Evolutionary conservation across 2,797 vertebrate genomes (phyloP).

Genomic region (Gadopsis bispinosus): DNA sequence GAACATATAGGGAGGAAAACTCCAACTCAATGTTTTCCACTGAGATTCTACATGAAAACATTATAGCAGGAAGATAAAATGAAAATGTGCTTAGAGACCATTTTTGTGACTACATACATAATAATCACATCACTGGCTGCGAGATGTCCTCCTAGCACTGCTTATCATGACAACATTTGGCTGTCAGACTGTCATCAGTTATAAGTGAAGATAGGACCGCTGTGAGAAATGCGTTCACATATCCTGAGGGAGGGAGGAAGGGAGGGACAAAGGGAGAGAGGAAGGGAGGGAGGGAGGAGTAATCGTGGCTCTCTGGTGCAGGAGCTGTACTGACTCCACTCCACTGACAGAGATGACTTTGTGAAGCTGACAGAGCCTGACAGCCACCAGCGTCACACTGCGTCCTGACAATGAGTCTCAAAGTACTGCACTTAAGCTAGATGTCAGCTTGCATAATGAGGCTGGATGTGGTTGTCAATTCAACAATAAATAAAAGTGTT

Average conservation of each 20-base stretch:
- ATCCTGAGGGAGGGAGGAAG: constrained; percentile 15
- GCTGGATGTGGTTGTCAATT: background rate
- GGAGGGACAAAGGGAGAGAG: constrained; percentile 8
- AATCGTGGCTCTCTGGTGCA: constrained; percentile 49
- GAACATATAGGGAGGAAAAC: constrained; percentile 89
- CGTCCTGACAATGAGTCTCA: background rate
- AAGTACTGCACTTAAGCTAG: constrained; percentile 28
- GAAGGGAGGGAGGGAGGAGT: constrained; percentile 24
- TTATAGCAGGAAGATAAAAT: constrained; percentile 1
- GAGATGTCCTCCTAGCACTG: background rate
- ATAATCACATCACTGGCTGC: background rate
- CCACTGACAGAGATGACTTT: constrained; percentile 59
- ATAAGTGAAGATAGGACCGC: constrained; percentile 15
- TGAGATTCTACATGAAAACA: constrained; percentile 87
- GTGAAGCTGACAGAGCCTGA: constrained; percentile 56
- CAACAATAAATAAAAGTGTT: background rate
- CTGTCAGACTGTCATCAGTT: background rate
- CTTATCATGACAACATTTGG: background rate
- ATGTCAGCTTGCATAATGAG: constrained; percentile 36
- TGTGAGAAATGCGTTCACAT: constrained; percentile 24
- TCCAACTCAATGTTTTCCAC: constrained; percentile 93
- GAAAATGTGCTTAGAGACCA: background rate
- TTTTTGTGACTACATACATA: background rate
- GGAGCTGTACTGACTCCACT: constrained; percentile 46
- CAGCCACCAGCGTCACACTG: constrained; percentile 31